Percentiles rank a stretch among this genome's conserved stretches.
Conservation (phyloP, 1,140 invertebrate genomes). For the Drosophila ercepeae region DNA sequence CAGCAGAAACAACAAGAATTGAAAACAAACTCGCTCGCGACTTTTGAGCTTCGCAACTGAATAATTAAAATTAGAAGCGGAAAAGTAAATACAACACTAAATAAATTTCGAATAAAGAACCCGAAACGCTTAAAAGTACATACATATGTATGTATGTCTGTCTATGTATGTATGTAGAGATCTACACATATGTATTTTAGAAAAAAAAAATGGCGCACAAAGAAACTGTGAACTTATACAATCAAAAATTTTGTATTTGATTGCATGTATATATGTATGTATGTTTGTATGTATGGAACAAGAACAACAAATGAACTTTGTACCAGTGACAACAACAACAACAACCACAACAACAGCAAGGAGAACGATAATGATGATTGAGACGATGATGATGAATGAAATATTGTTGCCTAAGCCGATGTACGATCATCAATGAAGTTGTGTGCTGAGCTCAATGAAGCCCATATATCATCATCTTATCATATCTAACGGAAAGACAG, state of each 20-base stretch:
- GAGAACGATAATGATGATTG: constrained; percentile 37
- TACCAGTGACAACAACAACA: constrained; percentile 60
- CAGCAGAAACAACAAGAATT: constrained; percentile 35
- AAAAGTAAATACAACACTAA: constrained; percentile 72
- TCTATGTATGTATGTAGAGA: constrained; percentile 6
- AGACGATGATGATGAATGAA: constrained; percentile 49
- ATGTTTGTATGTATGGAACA: constrained; percentile 47
- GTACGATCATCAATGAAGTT: constrained; percentile 34
- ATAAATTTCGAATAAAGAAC: constrained; percentile 66
- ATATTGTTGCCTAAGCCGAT: constrained; percentile 19
- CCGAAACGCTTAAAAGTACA: constrained; percentile 51
- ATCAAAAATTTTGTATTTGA: constrained; percentile 57
- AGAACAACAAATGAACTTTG: constrained; percentile 72
- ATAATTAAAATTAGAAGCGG: constrained; percentile 82
- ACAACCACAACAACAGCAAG: constrained; percentile 25
- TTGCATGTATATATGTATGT: constrained; percentile 32
- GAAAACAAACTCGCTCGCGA: constrained; percentile 72
- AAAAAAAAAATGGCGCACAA: constrained; percentile 74
- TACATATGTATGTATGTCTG: constrained; percentile 3
- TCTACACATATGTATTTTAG: constrained; percentile 18
- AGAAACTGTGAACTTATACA: constrained; percentile 79
- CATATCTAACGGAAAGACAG: constrained; percentile 3
- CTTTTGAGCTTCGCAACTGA: constrained; percentile 79
- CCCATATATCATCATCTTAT: constrained; percentile 6
- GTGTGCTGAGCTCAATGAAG: constrained; percentile 4